Conservation (phyloP, 2,113 vertebrate species). For the Gadus chalcogrammus region DNA sequence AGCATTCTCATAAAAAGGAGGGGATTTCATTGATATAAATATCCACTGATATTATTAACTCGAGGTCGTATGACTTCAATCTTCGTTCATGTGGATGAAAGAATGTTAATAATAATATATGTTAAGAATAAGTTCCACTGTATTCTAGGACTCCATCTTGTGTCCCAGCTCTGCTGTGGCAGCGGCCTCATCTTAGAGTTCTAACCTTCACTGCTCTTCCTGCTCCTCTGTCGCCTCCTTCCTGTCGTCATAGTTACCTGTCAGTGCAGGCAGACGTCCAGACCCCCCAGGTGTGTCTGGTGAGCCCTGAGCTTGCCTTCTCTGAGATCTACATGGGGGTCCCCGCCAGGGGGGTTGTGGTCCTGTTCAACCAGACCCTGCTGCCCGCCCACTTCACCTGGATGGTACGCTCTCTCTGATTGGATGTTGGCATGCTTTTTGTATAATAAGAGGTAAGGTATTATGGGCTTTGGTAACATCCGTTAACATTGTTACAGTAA, state of each 20-base stretch:
- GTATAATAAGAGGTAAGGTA: too few relatives aligned
- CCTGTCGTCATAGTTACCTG: conserved; percentile 76
- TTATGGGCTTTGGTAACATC: too few relatives aligned
- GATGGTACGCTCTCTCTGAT: conserved; percentile 51
- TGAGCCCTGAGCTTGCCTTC: conserved; percentile 73
- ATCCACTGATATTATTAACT: too few relatives aligned
- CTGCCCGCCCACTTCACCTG: conserved; percentile 83
- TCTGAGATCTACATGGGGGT: conserved; percentile 79
- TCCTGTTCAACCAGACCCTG: conserved; percentile 83
- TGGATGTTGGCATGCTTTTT: too few relatives aligned
- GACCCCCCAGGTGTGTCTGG: conserved; percentile 78
- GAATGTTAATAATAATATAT: too few relatives aligned
- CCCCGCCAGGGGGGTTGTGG: conserved; percentile 52
- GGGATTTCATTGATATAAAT: too few relatives aligned
- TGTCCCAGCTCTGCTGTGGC: neutral
- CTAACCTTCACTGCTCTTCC: neutral
- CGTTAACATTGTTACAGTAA: neutral
- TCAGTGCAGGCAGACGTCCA: conserved; percentile 84
- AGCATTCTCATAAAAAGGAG: too few relatives aligned
- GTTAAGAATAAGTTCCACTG: too few relatives aligned
- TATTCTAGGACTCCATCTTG: too few relatives aligned
- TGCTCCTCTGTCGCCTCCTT: conserved; percentile 12
- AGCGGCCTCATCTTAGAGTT: neutral
- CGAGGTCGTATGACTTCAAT: too few relatives aligned
- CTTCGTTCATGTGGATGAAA: too few relatives aligned